phyloP scores from a whole-genome alignment of 2,888 invertebrate species.

The Helleia helle region DNA sequence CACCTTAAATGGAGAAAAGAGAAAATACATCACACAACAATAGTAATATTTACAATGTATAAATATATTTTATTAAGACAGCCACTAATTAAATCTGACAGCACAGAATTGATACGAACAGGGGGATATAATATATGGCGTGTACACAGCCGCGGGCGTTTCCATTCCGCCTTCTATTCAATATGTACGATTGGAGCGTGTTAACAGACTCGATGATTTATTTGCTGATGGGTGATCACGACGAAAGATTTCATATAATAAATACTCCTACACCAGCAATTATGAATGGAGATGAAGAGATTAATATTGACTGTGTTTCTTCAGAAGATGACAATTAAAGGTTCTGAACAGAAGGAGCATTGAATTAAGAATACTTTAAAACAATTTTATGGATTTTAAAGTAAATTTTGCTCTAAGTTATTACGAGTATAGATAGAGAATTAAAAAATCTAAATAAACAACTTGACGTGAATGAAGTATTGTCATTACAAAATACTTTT shows the following conservation, averaged over 20 bases:
- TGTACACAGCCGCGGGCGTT: slow-evolving; percentile 4
- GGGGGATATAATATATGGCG: slow-evolving; percentile 6
- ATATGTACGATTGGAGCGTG: background rate
- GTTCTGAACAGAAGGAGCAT: no score
- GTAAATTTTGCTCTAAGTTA: no score
- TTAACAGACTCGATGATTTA: background rate
- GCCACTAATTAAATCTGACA: slow-evolving; percentile 7
- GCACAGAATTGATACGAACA: background rate
- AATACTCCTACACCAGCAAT: background rate
- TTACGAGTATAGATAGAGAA: no score
- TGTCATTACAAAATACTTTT: no score
- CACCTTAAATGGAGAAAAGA: background rate
- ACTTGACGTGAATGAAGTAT: no score
- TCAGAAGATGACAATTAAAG: no score
- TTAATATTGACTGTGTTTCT: no score
- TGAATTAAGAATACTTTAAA: no score
- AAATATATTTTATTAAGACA: slow-evolving; percentile 6
- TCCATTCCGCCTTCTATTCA: background rate
- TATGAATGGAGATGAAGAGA: background rate
- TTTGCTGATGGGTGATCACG: background rate
- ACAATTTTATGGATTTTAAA: no score
- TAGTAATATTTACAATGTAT: slow-evolving; percentile 3
- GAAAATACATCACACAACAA: background rate
- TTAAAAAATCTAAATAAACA: no score
- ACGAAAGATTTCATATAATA: background rate